Percentiles rank a stretch among this genome's conserved stretches.
These are phyloP conservation scores for Dysdera silvatica DNA, from an alignment of 1,140 invertebrate genomes.

Conservation along the genomic window DNA sequence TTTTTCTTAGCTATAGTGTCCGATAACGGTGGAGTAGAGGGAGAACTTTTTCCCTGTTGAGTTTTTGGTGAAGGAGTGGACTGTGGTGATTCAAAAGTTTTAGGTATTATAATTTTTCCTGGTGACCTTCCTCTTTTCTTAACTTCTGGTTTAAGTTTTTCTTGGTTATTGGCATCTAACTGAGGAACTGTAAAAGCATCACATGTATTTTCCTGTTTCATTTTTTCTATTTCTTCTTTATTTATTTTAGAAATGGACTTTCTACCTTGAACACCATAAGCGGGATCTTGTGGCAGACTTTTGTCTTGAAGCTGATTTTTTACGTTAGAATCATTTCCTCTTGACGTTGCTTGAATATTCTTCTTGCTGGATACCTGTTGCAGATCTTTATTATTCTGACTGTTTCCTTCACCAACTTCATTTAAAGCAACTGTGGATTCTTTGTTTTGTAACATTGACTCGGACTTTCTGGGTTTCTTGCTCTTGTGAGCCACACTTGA, in stretches of 20 bases:
- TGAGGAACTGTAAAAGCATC: too few relatives aligned
- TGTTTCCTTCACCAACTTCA: too few relatives aligned
- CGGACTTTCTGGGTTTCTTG: conserved; percentile 28
- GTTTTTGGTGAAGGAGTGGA: conserved; percentile 24
- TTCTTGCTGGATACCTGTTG: too few relatives aligned
- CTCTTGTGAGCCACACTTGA: conserved; percentile 24
- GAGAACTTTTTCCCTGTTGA: neutral
- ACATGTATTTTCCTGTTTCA: too few relatives aligned
- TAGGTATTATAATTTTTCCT: conserved; percentile 29
- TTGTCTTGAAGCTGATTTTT: too few relatives aligned
- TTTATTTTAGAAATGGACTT: neutral
- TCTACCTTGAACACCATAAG: too few relatives aligned
- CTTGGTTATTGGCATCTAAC: neutral
- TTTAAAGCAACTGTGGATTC: neutral
- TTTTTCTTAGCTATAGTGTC: too few relatives aligned
- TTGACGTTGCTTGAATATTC: too few relatives aligned
- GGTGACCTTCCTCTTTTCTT: conserved; percentile 15
- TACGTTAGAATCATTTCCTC: too few relatives aligned
- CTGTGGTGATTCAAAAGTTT: conserved; percentile 23
- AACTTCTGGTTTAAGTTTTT: neutral
- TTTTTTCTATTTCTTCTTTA: neutral
- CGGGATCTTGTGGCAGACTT: too few relatives aligned
- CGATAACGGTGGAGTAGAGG: too few relatives aligned
- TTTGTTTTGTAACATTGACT: neutral
- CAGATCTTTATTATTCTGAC: too few relatives aligned